A percentile compares a stretch with the other conserved stretches of the same genome.
Conservation (phyloP, 2,797 vertebrate genomes). For the Rhynchotus rufescens region DNA sequence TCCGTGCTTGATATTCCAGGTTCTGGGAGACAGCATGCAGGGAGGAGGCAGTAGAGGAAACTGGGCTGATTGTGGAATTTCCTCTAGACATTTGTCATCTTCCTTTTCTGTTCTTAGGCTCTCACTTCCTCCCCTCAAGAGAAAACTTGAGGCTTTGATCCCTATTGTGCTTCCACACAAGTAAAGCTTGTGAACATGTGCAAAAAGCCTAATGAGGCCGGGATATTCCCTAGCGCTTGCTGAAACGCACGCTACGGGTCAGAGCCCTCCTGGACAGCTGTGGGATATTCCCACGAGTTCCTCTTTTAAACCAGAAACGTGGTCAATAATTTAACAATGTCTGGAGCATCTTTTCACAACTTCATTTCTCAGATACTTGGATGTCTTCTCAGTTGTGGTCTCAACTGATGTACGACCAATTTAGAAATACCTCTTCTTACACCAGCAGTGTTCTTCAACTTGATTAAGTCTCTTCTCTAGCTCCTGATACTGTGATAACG, state of each 20-base stretch:
- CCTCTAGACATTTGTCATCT: background rate
- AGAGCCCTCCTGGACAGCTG: background rate
- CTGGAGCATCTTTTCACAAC: background rate
- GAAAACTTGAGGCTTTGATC: background rate
- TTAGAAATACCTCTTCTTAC: background rate
- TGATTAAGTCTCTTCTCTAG: background rate
- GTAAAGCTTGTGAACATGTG: background rate
- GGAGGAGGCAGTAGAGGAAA: background rate
- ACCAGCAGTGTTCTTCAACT: background rate
- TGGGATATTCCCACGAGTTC: background rate
- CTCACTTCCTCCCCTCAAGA: background rate
- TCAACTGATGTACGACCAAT: background rate
- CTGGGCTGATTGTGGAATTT: background rate
- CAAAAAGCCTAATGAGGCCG: background rate
- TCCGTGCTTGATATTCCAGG: background rate
- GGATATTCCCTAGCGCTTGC: background rate
- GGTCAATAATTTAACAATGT: background rate
- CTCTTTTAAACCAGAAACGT: background rate
- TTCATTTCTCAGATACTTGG: background rate
- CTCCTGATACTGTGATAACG: background rate
- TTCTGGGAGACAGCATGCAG: background rate
- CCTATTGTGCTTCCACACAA: background rate
- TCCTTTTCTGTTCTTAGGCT: conserved; percentile 6
- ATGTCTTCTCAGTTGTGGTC: background rate
- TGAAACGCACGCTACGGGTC: background rate